A percentile compares a stretch with the other conserved stretches of the same genome.
Evolutionary conservation across 1,140 invertebrate genomes (phyloP).

Genomic region (Ostrea denselamellosa): DNA sequence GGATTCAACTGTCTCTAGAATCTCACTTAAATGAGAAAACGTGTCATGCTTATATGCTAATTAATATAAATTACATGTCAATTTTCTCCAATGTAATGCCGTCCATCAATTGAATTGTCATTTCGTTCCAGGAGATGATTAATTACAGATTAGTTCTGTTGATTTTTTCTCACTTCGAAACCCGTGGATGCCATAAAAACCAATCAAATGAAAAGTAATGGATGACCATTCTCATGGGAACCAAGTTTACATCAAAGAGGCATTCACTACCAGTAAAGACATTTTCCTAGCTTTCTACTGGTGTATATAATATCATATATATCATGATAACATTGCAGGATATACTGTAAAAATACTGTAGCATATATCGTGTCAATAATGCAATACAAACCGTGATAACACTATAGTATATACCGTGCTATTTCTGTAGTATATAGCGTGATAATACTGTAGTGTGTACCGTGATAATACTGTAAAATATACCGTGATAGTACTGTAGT

Average conservation of each 20-base stretch:
- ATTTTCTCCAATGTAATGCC: constrained; percentile 6
- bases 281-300: background rate
- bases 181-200: background rate
- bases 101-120: constrained; percentile 30
- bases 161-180: background rate
- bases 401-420: too few relatives aligned
- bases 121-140: background rate
- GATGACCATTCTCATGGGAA: background rate
- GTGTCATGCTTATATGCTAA: background rate
- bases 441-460: too few relatives aligned
- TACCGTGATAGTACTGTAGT: too few relatives aligned
- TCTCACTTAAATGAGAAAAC: background rate
- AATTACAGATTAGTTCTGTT: background rate
- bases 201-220: constrained; percentile 25
- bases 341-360: background rate
- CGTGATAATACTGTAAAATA: too few relatives aligned
- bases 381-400: too few relatives aligned
- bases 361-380: too few relatives aligned
- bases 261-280: background rate
- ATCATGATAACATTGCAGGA: background rate
- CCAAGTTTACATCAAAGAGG: background rate
- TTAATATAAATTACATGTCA: background rate
- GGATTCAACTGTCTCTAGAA: background rate
- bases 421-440: too few relatives aligned
- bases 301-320: too few relatives aligned